These are phyloP conservation scores for Drosophila rhopaloa DNA, from an alignment of 1,140 invertebrate genomes.

Conservation along the genomic window DNA sequence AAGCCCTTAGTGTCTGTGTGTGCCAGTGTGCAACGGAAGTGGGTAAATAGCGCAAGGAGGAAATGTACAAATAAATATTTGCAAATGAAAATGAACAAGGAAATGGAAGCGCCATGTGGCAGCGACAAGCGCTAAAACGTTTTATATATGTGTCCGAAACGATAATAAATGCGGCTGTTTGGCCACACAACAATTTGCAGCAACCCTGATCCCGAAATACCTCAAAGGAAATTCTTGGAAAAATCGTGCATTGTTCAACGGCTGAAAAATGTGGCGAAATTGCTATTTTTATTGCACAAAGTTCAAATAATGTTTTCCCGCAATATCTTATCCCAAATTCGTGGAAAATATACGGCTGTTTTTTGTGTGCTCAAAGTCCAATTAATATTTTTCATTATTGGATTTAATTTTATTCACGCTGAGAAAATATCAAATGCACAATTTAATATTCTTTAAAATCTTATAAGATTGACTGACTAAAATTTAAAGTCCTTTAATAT, in stretches of 20 bases:
- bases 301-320: not conserved
- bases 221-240: slow-evolving; percentile 24
- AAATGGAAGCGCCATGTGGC: slow-evolving; percentile 68
- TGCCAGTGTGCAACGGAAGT: slow-evolving; percentile 57
- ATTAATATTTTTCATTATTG: not conserved
- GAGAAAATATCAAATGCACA: not conserved
- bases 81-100: slow-evolving; percentile 76
- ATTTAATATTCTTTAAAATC: not conserved
- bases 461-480: not conserved
- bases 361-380: too few species aligned
- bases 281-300: not conserved
- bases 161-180: slow-evolving; percentile 37
- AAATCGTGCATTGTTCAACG: slow-evolving; percentile 7
- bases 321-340: not conserved
- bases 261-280: not conserved
- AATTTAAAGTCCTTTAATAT: not conserved
- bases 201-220: slow-evolving; percentile 34
- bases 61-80: slow-evolving; percentile 81
- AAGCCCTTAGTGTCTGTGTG: slow-evolving; percentile 48
- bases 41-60: slow-evolving; percentile 70
- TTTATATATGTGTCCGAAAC: slow-evolving; percentile 53
- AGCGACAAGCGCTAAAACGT: slow-evolving; percentile 62
- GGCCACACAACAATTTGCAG: slow-evolving; percentile 38
- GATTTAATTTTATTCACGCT: not conserved
- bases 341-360: not conserved